Evolutionary conservation across 2,797 vertebrate genomes (phyloP).

Genomic region (Darevskia nairensis): DNA sequence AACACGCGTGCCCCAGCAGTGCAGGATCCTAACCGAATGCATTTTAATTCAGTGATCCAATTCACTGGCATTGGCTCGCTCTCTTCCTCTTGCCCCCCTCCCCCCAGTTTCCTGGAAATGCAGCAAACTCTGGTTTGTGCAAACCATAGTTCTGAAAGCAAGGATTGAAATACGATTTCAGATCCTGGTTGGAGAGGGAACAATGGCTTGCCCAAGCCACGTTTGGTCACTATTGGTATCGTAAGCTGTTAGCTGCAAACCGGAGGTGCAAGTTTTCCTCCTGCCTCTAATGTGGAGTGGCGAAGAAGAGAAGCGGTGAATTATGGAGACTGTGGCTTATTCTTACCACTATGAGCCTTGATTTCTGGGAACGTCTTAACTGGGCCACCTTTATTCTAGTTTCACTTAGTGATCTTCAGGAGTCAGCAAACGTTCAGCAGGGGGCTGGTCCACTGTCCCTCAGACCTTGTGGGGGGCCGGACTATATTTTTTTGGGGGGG

Average conservation of each 20-base stretch:
- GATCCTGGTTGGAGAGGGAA: background rate
- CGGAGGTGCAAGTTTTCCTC: rapidly evolving
- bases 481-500: too few species aligned
- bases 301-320: background rate
- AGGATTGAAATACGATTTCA: background rate
- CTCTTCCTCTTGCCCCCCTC: too few species aligned
- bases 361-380: background rate
- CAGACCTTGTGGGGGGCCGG: too few species aligned
- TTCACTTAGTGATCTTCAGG: background rate
- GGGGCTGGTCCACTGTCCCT: too few species aligned
- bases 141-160: background rate
- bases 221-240: background rate
- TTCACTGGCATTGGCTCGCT: too few species aligned
- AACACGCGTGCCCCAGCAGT: too few species aligned
- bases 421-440: too few species aligned
- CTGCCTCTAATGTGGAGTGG: background rate
- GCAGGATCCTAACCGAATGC: too few species aligned
- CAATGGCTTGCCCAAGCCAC: background rate
- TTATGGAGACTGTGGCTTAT: background rate
- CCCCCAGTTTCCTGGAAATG: background rate
- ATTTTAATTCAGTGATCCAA: too few species aligned
- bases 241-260: background rate
- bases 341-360: background rate
- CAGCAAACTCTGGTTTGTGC: background rate
- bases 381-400: background rate